Percentiles rank a stretch among this genome's conserved stretches.
phyloP scores from a whole-genome alignment of 2,888 invertebrate species.

The Hermaeophaga mercurialis region DNA sequence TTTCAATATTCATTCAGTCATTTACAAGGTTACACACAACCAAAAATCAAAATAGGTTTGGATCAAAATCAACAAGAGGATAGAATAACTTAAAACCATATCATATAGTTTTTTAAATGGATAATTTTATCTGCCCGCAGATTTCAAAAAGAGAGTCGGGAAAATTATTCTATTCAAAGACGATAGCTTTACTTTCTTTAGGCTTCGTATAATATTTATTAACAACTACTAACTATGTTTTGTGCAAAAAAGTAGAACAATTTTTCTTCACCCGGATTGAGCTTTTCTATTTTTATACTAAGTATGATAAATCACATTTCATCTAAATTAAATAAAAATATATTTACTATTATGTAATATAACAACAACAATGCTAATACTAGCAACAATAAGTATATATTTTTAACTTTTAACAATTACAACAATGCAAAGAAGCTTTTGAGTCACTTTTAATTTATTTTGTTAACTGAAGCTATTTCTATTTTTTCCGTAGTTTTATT shows the following conservation, averaged over 20 bases:
- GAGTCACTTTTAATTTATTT: too few species aligned
- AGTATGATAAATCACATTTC: constrained; percentile 46
- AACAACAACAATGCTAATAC: constrained; percentile 57
- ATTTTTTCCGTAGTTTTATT: too few species aligned
- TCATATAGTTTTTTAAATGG: neutral
- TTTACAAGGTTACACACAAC: constrained; percentile 37
- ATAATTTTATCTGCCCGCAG: constrained; percentile 7
- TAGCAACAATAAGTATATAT: constrained; percentile 58
- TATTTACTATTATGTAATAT: constrained; percentile 52
- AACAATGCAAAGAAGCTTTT: constrained; percentile 56
- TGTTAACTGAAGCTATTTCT: too few species aligned
- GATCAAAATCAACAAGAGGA: neutral
- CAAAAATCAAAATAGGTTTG: constrained; percentile 20
- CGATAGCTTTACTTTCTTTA: constrained; percentile 7
- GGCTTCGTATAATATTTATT: constrained; percentile 27
- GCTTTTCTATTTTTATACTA: constrained; percentile 38
- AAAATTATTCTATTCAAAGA: constrained; percentile 5
- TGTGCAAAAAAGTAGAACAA: constrained; percentile 40
- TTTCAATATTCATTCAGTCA: constrained; percentile 45
- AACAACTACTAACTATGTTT: constrained; percentile 33
- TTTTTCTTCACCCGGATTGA: constrained; percentile 24
- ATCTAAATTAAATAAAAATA: constrained; percentile 49
- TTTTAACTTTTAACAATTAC: constrained; percentile 56
- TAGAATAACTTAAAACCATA: neutral
- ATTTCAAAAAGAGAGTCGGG: neutral